These are phyloP conservation scores for Ceratoteleas bidentatus DNA, from an alignment of 1,140 invertebrate genomes.

Conservation along the genomic window DNA sequence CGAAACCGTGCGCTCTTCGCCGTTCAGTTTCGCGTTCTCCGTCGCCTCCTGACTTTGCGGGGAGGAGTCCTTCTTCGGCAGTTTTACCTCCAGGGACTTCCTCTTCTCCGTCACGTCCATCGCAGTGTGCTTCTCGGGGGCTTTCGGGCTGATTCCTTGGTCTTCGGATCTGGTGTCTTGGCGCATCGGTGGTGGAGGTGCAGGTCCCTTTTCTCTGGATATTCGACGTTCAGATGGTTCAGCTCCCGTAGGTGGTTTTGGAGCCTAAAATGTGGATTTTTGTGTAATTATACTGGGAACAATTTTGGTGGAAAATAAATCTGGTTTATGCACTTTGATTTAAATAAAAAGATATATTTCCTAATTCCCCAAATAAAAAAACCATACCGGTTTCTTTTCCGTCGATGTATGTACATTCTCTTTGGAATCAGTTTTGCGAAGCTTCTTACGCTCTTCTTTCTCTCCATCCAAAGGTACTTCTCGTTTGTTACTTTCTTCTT, in stretches of 20 bases:
- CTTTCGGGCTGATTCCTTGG: slow-evolving; percentile 69
- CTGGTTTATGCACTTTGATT: no score
- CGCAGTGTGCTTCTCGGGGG: slow-evolving; percentile 59
- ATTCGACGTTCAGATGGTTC: slow-evolving; percentile 75
- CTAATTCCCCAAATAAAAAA: no score
- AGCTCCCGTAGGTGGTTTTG: slow-evolving; percentile 76
- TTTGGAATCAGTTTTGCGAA: slow-evolving; percentile 80
- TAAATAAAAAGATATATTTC: no score
- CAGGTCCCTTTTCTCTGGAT: slow-evolving; percentile 82
- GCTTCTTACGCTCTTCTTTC: slow-evolving; percentile 80
- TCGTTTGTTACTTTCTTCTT: slow-evolving; percentile 79
- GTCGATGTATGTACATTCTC: slow-evolving; percentile 76
- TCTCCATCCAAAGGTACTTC: slow-evolving; percentile 80
- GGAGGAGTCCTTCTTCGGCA: slow-evolving; percentile 15
- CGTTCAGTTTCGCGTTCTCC: slow-evolving; percentile 51
- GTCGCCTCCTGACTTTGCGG: slow-evolving; percentile 40
- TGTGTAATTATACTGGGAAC: no score
- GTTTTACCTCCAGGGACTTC: slow-evolving; percentile 52
- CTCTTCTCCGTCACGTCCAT: slow-evolving; percentile 54
- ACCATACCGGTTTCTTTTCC: slow-evolving; percentile 83
- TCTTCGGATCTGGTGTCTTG: slow-evolving; percentile 75
- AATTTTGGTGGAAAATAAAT: no score
- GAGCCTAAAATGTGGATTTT: slow-evolving; percentile 78
- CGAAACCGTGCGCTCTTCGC: slow-evolving; percentile 34
- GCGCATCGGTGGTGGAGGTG: slow-evolving; percentile 77